phyloP scores from a whole-genome alignment of 2,113 vertebrate genomes.

The Perca flavescens region DNA sequence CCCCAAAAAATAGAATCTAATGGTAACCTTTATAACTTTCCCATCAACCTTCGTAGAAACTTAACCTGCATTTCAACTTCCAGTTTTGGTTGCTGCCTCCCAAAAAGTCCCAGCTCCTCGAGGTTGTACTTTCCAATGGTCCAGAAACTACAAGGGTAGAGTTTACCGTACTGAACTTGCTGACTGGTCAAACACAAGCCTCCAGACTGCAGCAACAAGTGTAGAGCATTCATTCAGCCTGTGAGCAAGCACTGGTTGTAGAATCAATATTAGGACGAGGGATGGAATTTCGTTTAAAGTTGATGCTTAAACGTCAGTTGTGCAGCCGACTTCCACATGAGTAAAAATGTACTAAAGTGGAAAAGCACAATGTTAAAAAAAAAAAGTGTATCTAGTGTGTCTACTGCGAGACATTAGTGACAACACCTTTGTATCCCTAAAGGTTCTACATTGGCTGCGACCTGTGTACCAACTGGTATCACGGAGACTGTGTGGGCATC shows the following conservation, averaged over 20 bases:
- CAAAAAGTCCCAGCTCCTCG: background rate
- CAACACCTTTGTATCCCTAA: slow-evolving; percentile 25
- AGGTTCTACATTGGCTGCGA: slow-evolving; percentile 99
- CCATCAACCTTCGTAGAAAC: too few species aligned
- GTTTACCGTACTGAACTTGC: background rate
- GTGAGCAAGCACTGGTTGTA: background rate
- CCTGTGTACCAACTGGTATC: slow-evolving; percentile 99
- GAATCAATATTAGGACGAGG: slow-evolving; percentile 14
- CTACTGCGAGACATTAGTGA: background rate
- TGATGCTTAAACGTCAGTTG: background rate
- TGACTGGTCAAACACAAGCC: slow-evolving; percentile 11
- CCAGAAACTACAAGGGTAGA: slow-evolving; percentile 8
- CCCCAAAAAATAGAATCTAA: background rate
- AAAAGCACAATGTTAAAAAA: background rate
- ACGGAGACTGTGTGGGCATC: slow-evolving; percentile 99
- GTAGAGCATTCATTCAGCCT: slow-evolving; percentile 8
- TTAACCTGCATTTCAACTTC: background rate
- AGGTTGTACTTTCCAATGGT: background rate
- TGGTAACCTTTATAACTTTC: background rate
- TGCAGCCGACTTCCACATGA: background rate
- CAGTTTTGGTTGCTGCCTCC: background rate
- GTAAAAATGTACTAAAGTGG: background rate
- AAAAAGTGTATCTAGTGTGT: background rate
- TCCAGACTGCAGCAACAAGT: slow-evolving; percentile 8
- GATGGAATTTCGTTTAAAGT: slow-evolving; percentile 11